phyloP scores from a whole-genome alignment of 1,140 invertebrate genomes.

The Bombus confusus region DNA sequence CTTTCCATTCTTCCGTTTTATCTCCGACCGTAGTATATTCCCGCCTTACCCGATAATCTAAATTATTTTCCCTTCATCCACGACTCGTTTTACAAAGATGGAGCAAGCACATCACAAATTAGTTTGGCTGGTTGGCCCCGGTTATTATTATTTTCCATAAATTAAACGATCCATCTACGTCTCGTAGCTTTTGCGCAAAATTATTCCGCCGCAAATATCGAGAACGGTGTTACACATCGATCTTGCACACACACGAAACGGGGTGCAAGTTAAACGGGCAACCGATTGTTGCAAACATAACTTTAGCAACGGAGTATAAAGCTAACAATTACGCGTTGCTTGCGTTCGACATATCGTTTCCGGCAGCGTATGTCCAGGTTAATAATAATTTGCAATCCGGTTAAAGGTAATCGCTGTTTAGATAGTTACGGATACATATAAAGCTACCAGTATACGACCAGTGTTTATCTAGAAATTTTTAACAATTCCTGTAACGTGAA shows the following conservation, averaged over 20 bases:
- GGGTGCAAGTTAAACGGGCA: background rate
- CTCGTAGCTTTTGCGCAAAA: background rate
- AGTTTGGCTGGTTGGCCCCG: background rate
- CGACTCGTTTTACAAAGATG: background rate
- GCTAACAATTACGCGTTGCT: slow-evolving; percentile 19
- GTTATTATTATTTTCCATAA: slow-evolving; percentile 1
- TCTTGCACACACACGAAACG: background rate
- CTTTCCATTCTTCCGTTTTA: background rate
- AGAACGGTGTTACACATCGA: background rate
- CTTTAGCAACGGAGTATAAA: background rate
- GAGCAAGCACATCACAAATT: background rate
- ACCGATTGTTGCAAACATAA: slow-evolving; percentile 36
- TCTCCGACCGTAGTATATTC: background rate
- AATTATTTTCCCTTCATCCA: background rate
- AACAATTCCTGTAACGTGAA: slow-evolving; percentile 6
- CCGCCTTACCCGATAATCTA: background rate
- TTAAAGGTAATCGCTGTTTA: slow-evolving; percentile 32
- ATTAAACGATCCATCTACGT: background rate
- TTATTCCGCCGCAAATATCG: too few species aligned
- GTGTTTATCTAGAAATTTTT: slow-evolving; percentile 8
- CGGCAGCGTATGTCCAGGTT: background rate
- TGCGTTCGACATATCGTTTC: background rate
- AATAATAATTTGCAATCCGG: slow-evolving; percentile 47
- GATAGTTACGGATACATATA: background rate
- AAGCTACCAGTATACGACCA: background rate